Evolutionary conservation across 1,140 invertebrate species (phyloP), one percentile per base, ranked within the genome.

Genomic region (Arctopsyche grandis): DNA sequence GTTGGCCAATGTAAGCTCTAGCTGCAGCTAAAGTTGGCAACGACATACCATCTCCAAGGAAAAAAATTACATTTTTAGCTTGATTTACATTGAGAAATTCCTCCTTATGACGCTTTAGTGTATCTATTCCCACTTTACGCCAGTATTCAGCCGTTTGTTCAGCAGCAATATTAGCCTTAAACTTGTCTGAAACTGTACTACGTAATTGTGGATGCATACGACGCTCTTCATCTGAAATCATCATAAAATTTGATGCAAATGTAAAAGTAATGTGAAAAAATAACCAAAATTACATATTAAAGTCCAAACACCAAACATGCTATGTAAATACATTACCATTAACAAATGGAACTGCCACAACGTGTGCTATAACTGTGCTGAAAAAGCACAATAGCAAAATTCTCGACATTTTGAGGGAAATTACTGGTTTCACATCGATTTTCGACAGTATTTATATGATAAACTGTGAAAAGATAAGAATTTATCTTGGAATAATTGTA

Each of bases 1-100:
- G 66, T 84, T 95, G 92, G 0, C 93, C 93, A 76, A 90, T 89
- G 74, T 91, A 91, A 0, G 92, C 93, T 26, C 94, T 88, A 0
- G 92, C 90, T 0, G 94, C 93, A 43, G 93, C 91, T 26, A 95
- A 83, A 0, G 94, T 95, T 0, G 93, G 88, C 46, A 95, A 86
- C 0, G 93, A 93, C 93, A 96, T 95, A 0, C 94, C 94, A 85
- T 95, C 94, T 0, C 94, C 95, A 19, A 96, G 85, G 83, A 96
- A 95, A 14, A 95, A 84, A 69, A 95, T 94, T 0, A 94, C 91
- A 85, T 96, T 96, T 81, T 87, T 88, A 0, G 87, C 87, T 1
- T 83, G 75, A 5, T 83, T 86, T 3, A 81, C 87, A 75, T 88
- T 89, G 84, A 93, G 92, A 0, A 93, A 90, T 29, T 84, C 83